Conservation (phyloP, 2,797 vertebrate species). For the Onychomys leucogaster region DNA sequence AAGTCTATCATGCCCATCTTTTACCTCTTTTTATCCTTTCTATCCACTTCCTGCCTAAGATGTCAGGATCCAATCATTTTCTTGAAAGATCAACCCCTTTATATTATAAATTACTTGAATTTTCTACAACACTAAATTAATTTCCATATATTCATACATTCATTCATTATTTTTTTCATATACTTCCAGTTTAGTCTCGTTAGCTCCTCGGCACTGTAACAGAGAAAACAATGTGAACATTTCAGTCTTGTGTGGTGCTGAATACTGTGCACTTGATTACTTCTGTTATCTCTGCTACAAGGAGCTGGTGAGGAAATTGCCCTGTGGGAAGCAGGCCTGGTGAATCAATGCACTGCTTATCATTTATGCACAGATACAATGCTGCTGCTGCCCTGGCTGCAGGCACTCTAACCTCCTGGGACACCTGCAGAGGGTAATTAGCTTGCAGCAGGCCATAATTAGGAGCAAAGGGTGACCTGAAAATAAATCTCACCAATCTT, state of each 20-base stretch:
- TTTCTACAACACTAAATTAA: not conserved
- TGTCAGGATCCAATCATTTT: not conserved
- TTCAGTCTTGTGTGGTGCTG: not conserved
- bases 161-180: not conserved
- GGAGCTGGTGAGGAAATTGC: not conserved
- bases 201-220: not conserved
- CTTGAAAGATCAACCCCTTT: not conserved
- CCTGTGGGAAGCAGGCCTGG: not conserved
- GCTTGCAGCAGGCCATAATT: slow-evolving; percentile 70
- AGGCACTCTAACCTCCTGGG: slow-evolving; percentile 39
- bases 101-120: not conserved
- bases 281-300: slow-evolving; percentile 70
- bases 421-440: slow-evolving; percentile 73
- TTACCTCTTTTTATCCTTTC: not conserved
- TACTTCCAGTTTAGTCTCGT: not conserved
- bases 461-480: slow-evolving; percentile 64
- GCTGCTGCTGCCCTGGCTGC: not conserved
- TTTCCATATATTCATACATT: not conserved
- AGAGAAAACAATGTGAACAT: slow-evolving; percentile 6
- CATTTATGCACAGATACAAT: slow-evolving; percentile 36
- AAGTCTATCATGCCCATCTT: not conserved
- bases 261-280: slow-evolving; percentile 35
- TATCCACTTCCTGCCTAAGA: not conserved
- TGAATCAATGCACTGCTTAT: slow-evolving; percentile 69
- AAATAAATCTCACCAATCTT: not conserved